phyloP scores from a whole-genome alignment of 1,140 invertebrate genomes.

The Megalonaias nervosa region DNA sequence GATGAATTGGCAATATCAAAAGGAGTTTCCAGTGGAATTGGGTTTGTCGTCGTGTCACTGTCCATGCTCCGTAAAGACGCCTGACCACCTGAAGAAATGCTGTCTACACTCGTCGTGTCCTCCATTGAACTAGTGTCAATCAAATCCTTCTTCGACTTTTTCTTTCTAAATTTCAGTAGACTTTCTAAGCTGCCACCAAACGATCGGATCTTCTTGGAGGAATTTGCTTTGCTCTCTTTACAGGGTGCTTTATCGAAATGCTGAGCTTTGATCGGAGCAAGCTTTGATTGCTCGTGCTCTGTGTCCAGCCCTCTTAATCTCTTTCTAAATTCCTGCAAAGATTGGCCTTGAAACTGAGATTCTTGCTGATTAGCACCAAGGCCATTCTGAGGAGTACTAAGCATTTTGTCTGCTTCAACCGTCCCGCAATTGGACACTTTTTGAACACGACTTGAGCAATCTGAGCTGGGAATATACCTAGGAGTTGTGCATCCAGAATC shows the following conservation, averaged over 20 bases:
- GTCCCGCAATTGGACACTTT: slow-evolving; percentile 10
- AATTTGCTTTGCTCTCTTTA: slow-evolving; percentile 6
- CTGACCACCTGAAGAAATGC: neutral
- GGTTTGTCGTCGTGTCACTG: neutral
- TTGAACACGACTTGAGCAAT: slow-evolving; percentile 22
- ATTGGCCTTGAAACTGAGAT: slow-evolving; percentile 23
- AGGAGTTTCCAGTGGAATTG: slow-evolving; percentile 1
- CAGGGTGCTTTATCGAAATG: slow-evolving; percentile 38
- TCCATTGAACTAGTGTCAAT: slow-evolving; percentile 39
- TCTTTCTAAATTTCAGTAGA: slow-evolving; percentile 41
- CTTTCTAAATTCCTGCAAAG: slow-evolving; percentile 45
- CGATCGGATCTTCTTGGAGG: slow-evolving; percentile 40
- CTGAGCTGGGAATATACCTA: slow-evolving; percentile 31
- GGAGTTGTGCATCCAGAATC: neutral
- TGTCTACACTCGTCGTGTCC: slow-evolving; percentile 22
- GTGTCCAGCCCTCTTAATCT: slow-evolving; percentile 39
- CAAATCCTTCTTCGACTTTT: slow-evolving; percentile 27
- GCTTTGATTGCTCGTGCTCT: slow-evolving; percentile 41
- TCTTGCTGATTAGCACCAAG: neutral
- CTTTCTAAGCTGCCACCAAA: slow-evolving; percentile 52
- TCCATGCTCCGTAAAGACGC: slow-evolving; percentile 3
- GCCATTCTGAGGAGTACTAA: neutral
- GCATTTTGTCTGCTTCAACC: slow-evolving; percentile 1
- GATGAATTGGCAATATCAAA: too few relatives aligned
- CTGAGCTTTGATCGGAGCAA: slow-evolving; percentile 48